Percentiles rank a stretch among this genome's conserved stretches.
phyloP scores from a whole-genome alignment of 2,888 invertebrate genomes.

The Sisyra terminalis region DNA sequence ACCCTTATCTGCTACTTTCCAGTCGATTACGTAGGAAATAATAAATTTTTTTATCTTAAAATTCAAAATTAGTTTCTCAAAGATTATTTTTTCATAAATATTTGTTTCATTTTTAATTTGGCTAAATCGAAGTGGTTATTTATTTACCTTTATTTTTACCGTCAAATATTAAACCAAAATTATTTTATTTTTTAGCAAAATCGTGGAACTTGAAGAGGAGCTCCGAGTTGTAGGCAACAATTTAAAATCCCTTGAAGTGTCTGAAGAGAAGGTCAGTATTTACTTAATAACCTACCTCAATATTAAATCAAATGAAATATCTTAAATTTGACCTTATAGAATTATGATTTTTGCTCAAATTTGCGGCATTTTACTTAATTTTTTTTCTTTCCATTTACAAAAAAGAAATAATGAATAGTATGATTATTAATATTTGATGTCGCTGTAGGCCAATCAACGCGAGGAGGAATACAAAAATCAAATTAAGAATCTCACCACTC shows the following conservation, averaged over 20 bases:
- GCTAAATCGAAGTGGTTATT: too few relatives aligned
- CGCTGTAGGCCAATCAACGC: slow-evolving; percentile 86
- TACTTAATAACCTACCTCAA: background rate
- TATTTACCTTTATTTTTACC: too few relatives aligned
- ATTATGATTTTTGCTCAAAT: background rate
- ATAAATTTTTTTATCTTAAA: too few relatives aligned
- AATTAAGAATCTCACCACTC: slow-evolving; percentile 96
- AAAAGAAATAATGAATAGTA: slow-evolving; percentile 11
- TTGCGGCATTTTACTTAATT: background rate
- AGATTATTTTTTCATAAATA: too few relatives aligned
- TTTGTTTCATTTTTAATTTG: too few relatives aligned
- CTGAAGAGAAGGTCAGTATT: slow-evolving; percentile 89
- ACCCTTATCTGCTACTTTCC: too few relatives aligned
- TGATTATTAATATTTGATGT: slow-evolving; percentile 14
- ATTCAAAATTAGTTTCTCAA: too few relatives aligned
- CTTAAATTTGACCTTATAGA: background rate
- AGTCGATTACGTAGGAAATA: too few relatives aligned
- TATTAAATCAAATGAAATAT: too few relatives aligned
- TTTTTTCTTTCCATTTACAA: slow-evolving; percentile 7
- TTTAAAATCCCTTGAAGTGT: slow-evolving; percentile 99
- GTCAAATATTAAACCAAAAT: slow-evolving; percentile 1
- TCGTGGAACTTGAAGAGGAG: slow-evolving; percentile 99
- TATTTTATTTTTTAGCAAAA: slow-evolving; percentile 57
- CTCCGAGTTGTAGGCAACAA: slow-evolving; percentile 99
- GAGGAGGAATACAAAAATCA: slow-evolving; percentile 99